Evolutionary conservation across 2,888 invertebrate genomes (phyloP).

Genomic region (Azorinus chamasolen): DNA sequence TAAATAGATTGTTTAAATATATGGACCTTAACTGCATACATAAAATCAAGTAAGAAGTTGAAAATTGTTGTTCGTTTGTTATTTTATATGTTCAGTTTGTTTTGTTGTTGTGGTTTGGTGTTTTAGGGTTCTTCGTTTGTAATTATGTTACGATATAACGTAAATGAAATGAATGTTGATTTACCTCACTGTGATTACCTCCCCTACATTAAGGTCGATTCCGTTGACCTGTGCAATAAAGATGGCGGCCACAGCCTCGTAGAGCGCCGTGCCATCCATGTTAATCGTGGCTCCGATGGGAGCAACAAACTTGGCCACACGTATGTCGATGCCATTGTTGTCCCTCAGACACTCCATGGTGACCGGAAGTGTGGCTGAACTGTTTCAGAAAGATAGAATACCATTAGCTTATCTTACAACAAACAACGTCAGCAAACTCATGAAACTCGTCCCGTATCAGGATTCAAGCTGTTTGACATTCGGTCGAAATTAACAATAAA

Average conservation of each 20-base stretch:
- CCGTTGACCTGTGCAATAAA: slow-evolving; percentile 96
- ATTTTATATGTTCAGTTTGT: no score
- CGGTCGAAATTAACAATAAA: no score
- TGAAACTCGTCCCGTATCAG: no score
- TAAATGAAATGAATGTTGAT: no score
- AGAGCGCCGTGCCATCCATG: slow-evolving; percentile 88
- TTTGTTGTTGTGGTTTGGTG: no score
- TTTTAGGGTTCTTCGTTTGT: no score
- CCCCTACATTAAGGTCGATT: slow-evolving; percentile 92
- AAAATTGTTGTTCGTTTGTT: no score
- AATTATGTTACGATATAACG: no score
- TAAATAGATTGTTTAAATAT: no score
- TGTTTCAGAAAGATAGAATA: slow-evolving; percentile 83
- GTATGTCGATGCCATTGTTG: slow-evolving; percentile 92
- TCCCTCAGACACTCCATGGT: slow-evolving; percentile 95
- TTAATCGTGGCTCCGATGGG: slow-evolving; percentile 94
- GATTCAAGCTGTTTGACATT: no score
- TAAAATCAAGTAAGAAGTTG: no score
- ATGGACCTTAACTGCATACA: no score
- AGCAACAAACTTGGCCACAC: slow-evolving; percentile 94
- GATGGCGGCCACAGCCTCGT: slow-evolving; percentile 94
- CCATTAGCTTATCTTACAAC: not conserved
- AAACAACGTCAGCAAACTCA: not conserved
- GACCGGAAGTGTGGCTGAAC: slow-evolving; percentile 95
- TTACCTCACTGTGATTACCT: slow-evolving; percentile 95